Evolutionary conservation across 2,888 invertebrate species (phyloP).

Genomic region (Vandiemenella viatica): DNA sequence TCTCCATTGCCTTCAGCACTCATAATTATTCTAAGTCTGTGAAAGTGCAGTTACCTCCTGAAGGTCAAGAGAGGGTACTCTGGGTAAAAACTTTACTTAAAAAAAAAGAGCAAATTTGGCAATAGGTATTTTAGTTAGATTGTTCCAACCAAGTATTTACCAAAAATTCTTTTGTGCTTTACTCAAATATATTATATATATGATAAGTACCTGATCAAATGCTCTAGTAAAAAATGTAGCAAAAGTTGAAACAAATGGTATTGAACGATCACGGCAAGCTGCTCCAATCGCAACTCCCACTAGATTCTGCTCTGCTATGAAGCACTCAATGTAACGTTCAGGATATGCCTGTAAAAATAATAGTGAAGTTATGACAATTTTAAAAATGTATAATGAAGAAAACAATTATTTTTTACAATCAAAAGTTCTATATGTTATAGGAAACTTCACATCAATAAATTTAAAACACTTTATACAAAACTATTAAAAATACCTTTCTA

Average conservation of each 20-base stretch:
- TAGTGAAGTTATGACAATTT: background rate
- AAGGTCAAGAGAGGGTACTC: too few relatives aligned
- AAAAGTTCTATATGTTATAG: conserved; percentile 29
- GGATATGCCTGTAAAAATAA: conserved; percentile 28
- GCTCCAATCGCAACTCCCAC: conserved; percentile 92
- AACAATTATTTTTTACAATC: background rate
- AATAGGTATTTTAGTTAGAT: too few relatives aligned
- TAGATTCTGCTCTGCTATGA: conserved; percentile 97
- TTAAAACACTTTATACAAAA: background rate
- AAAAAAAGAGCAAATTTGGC: too few relatives aligned
- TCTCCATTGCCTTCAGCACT: too few relatives aligned
- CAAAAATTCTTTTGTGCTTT: too few relatives aligned
- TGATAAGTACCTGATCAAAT: conserved; percentile 85
- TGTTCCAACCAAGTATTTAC: too few relatives aligned
- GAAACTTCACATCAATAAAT: too few relatives aligned
- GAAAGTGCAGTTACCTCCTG: too few relatives aligned
- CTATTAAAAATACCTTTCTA: conserved; percentile 37
- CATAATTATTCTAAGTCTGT: too few relatives aligned
- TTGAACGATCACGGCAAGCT: conserved; percentile 78
- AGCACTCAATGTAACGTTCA: conserved; percentile 85
- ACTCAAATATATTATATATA: too few relatives aligned
- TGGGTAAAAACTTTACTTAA: too few relatives aligned
- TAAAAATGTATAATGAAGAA: background rate
- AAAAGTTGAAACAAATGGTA: conserved; percentile 93
- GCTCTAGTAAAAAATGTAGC: conserved; percentile 95